phyloP scores from a whole-genome alignment of 2,113 vertebrate genomes.

The Coptodon rendalli region DNA sequence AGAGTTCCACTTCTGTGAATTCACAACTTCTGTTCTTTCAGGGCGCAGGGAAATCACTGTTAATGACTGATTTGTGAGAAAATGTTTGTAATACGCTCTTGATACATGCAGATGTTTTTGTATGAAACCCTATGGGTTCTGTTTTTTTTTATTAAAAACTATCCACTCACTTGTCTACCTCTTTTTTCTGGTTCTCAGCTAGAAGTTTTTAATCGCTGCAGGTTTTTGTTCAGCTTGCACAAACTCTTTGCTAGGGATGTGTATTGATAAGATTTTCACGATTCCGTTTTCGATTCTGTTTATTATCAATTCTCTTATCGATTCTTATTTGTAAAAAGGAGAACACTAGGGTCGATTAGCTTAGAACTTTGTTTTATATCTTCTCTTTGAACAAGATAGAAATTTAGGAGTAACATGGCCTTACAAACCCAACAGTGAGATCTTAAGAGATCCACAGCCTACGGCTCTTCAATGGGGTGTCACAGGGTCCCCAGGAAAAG shows the following conservation, averaged over 20 bases:
- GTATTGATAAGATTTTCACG: too few species aligned
- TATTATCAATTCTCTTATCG: too few species aligned
- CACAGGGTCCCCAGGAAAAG: too few species aligned
- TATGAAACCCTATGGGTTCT: slow-evolving; percentile 69
- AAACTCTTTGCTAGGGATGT: not conserved
- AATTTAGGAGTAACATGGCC: too few species aligned
- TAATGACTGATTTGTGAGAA: slow-evolving; percentile 37
- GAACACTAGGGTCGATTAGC: too few species aligned
- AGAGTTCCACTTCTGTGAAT: not conserved
- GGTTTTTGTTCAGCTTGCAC: not conserved
- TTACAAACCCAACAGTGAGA: too few species aligned
- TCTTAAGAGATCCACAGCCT: too few species aligned
- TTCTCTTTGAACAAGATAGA: too few species aligned
- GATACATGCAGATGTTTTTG: slow-evolving; percentile 55
- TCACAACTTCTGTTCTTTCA: not conserved
- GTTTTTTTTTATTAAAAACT: slow-evolving; percentile 26
- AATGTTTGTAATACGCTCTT: slow-evolving; percentile 24
- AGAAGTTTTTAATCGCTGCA: not conserved
- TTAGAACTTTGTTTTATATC: too few species aligned
- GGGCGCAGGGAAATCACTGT: slow-evolving; percentile 5
- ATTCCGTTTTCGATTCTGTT: too few species aligned
- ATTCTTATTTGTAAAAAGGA: too few species aligned
- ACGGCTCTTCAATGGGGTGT: too few species aligned
- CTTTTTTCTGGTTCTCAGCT: not conserved
- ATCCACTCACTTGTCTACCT: not conserved